Percentiles rank a stretch among this genome's conserved stretches.
Conservation (phyloP, 2,888 invertebrate species). For the Drosophila mercatorum region DNA sequence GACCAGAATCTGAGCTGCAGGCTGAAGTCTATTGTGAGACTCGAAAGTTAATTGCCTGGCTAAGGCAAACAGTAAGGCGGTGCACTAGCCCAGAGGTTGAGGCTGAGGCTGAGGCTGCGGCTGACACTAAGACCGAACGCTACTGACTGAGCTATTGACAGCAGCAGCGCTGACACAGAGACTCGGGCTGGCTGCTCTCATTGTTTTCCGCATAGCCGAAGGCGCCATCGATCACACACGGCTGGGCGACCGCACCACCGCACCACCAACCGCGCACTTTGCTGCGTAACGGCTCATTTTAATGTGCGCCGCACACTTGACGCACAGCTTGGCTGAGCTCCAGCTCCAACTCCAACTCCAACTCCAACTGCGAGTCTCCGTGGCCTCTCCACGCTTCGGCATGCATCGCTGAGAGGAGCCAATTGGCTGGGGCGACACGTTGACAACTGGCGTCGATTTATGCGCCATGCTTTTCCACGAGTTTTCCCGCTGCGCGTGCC, state of each 20-base stretch:
- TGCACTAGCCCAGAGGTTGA: not conserved
- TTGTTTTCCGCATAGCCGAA: slow-evolving; percentile 6
- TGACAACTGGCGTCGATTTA: slow-evolving; percentile 71
- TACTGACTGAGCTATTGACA: slow-evolving; percentile 4
- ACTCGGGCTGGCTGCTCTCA: slow-evolving; percentile 6
- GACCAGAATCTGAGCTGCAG: not conserved
- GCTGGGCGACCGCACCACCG: slow-evolving; percentile 4
- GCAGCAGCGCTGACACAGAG: not conserved
- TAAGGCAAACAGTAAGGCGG: not conserved
- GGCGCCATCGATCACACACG: slow-evolving; percentile 2
- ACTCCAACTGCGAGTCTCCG: not conserved
- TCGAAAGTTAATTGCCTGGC: not conserved
- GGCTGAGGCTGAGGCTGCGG: not conserved
- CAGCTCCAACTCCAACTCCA: not conserved
- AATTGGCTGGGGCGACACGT: slow-evolving; percentile 43
- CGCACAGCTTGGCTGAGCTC: slow-evolving; percentile 36
- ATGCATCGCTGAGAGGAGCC: slow-evolving; percentile 19
- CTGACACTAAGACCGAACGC: not conserved
- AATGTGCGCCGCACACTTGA: slow-evolving; percentile 53
- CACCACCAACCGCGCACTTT: slow-evolving; percentile 11
- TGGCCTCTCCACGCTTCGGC: slow-evolving; percentile 12
- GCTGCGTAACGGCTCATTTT: slow-evolving; percentile 65
- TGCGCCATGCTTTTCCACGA: slow-evolving; percentile 49
- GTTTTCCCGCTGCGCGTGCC: slow-evolving; percentile 53
- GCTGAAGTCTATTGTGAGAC: not conserved